Conservation (phyloP, 2,797 vertebrate genomes). For the Myotis pilosus region DNA sequence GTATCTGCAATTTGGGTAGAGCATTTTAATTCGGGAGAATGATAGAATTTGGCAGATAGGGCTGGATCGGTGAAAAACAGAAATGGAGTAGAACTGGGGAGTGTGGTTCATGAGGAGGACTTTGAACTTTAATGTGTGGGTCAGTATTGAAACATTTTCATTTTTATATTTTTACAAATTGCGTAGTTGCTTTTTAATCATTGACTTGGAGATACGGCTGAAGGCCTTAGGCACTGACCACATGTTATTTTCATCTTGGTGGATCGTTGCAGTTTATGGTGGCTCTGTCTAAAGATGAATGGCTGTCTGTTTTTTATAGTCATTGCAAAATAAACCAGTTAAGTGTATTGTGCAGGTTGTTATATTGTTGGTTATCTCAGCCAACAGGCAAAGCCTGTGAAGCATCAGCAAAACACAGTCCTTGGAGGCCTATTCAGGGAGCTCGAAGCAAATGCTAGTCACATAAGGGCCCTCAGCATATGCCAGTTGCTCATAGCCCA, state of each 20-base stretch:
- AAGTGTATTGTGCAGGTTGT: not conserved
- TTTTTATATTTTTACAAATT: not conserved
- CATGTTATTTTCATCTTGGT: slow-evolving; percentile 22
- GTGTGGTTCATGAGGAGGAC: not conserved
- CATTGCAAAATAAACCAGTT: not conserved
- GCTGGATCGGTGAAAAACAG: not conserved
- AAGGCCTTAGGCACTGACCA: not conserved
- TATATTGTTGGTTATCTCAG: not conserved
- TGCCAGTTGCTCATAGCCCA: not conserved
- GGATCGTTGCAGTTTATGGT: slow-evolving; percentile 20
- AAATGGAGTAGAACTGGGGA: not conserved
- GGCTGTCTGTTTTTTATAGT: not conserved
- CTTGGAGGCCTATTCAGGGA: not conserved
- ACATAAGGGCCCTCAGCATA: not conserved
- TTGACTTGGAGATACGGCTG: not conserved
- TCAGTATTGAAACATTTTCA: not conserved
- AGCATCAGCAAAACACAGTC: not conserved
- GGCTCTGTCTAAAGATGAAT: slow-evolving; percentile 18
- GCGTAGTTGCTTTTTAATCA: not conserved
- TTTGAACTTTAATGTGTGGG: not conserved
- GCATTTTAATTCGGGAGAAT: not conserved
- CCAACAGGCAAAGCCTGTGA: not conserved
- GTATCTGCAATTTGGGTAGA: not conserved
- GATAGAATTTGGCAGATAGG: not conserved
- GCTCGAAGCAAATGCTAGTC: not conserved